These are phyloP conservation scores for Catharus ustulatus DNA, from an alignment of 2,797 vertebrate genomes.

Conservation along the genomic window DNA sequence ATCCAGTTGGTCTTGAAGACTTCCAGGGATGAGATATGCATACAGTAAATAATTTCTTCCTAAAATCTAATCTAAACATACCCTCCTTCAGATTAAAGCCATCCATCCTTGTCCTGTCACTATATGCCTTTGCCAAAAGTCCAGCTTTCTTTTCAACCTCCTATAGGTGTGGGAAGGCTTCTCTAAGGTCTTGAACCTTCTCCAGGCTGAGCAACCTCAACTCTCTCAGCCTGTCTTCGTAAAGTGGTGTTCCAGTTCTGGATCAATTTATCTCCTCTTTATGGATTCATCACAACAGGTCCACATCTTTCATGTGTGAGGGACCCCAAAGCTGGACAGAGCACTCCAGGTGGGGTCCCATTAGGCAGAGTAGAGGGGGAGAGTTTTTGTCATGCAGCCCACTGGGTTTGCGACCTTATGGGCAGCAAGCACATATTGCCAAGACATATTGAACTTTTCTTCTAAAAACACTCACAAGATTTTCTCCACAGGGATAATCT, in stretches of 20 bases:
- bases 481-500: not conserved
- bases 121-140: not conserved
- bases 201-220: not conserved
- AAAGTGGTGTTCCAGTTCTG: not conserved
- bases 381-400: not conserved
- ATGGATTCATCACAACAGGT: too few relatives aligned
- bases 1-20: not conserved
- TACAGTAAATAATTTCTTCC: not conserved
- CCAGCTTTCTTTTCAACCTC: not conserved
- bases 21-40: not conserved
- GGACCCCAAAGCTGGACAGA: not conserved
- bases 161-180: not conserved
- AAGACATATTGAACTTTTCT: not conserved
- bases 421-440: not conserved
- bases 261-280: not conserved
- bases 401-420: too few relatives aligned
- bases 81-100: not conserved
- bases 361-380: not conserved
- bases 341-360: not conserved
- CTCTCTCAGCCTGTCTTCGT: not conserved
- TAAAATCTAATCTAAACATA: not conserved
- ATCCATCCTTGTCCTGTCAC: not conserved
- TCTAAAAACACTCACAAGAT: not conserved
- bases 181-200: not conserved
- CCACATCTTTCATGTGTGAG: not conserved